Conservation (phyloP, 2,797 vertebrate species). For the Lerista edwardsae region DNA sequence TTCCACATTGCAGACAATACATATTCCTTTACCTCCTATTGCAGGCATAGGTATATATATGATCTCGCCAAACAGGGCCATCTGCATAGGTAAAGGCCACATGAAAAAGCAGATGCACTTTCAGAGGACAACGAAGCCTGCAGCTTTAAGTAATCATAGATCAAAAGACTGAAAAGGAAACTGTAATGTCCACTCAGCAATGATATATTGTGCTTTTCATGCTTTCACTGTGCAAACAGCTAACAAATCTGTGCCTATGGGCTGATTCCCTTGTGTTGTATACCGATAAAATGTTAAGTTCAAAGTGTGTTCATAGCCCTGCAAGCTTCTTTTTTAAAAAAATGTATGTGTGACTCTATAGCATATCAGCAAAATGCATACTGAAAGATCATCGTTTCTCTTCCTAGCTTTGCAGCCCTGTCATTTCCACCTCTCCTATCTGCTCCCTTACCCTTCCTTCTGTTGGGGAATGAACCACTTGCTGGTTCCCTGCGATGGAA, state of each 20-base stretch:
- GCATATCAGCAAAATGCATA: background rate
- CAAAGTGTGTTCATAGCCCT: background rate
- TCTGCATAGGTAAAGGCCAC: constrained; percentile 50
- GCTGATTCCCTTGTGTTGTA: background rate
- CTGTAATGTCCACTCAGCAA: constrained; percentile 15
- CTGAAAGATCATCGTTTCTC: background rate
- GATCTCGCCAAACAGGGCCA: constrained; percentile 9
- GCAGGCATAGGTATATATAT: background rate
- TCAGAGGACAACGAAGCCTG: constrained; percentile 40
- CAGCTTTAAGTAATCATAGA: constrained; percentile 45
- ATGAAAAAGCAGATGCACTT: constrained; percentile 49
- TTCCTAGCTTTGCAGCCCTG: too few species aligned
- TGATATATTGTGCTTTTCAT: background rate
- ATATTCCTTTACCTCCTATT: constrained; percentile 48
- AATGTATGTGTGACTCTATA: background rate
- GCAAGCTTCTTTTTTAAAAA: background rate
- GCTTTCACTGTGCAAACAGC: constrained; percentile 9
- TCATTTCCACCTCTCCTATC: too few species aligned
- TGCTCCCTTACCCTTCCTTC: background rate
- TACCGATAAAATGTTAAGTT: background rate
- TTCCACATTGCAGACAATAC: constrained; percentile 56
- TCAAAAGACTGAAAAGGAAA: background rate
- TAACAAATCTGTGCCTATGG: constrained; percentile 8
- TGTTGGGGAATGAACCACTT: too few species aligned
- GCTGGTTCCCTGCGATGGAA: too few species aligned